Evolutionary conservation across 2,113 vertebrate genomes (phyloP), one percentile per base, ranked within the genome.

Genomic region (Glareola pratincola): DNA sequence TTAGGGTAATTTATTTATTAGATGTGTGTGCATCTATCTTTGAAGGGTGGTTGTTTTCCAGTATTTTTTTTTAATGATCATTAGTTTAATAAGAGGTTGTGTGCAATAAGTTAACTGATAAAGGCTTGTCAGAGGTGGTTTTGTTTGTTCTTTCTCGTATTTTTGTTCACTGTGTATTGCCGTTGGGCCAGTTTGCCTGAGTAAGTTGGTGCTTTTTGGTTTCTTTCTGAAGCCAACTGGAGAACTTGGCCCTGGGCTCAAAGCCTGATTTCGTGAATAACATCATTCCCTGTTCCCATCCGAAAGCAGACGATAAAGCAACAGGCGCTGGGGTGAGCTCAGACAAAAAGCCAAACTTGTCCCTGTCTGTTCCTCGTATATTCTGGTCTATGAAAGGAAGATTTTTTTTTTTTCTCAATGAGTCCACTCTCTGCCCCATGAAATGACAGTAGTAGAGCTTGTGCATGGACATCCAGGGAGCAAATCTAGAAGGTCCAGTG

Each of bases 361-460:
- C 69, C 22, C 56, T 47, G 4, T 19, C 68, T 64, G 7, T 34
- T 75, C 54, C 21, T 43, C 12, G 4, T 4, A 4, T 20, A 4
- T 26, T 41, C 43, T 69, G 20, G 13, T 53, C 57, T 53, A 23
- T 0, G 1, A 24, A 16, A n/a, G 27, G 6, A 30, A 18, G 32
- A 7, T 8, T 68, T 26, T 20, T 41, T 24, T n/a, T 8, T 68
- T 26, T 20, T 41, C 21, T 39, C 19, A 32, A 12, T 4, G 27
- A 67, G 45, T 34, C 16, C 0, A 0, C 12, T 29, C 18, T 72
- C 34, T 64, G 63, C 37, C 59, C n/a, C 2, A 0, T 19, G 32
- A 20, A 75, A 41, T 18, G 14, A 12, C 10, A 9, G 43, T 27
- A 17, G 7, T 11, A 12, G 67, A 57, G 56, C 22, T 63, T 32